A percentile compares a stretch with the other conserved stretches of the same genome.
phyloP scores from a whole-genome alignment of 37 sponge, comb jelly and placozoan genomes.

The Hormiphora californensis region DNA sequence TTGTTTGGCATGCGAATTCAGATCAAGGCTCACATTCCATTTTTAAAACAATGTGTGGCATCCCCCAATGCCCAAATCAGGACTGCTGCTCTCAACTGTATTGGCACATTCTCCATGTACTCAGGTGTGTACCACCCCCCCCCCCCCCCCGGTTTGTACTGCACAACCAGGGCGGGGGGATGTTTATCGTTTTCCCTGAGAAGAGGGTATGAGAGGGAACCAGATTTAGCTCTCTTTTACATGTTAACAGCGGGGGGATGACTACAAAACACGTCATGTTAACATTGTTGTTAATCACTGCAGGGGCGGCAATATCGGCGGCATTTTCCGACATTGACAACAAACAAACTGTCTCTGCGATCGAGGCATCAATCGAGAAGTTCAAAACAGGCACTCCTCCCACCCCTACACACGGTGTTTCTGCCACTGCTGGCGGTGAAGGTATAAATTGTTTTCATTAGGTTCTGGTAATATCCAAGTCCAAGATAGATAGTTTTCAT shows the following conservation, averaged over 20 bases:
- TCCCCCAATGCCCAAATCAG: conserved; percentile 27
- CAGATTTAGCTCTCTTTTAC: too few relatives aligned
- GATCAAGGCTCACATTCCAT: background rate
- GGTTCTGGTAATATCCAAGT: too few relatives aligned
- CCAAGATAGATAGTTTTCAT: too few relatives aligned
- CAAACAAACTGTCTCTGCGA: conserved; percentile 27
- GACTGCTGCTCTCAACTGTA: background rate
- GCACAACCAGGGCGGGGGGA: too few relatives aligned
- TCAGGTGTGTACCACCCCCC: conserved; percentile 7
- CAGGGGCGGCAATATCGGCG: conserved; percentile 1
- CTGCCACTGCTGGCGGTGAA: background rate
- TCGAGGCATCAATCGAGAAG: conserved; percentile 27
- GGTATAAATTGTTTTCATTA: too few relatives aligned
- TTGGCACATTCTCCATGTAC: conserved; percentile 30
- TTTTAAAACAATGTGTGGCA: background rate
- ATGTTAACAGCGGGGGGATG: too few relatives aligned
- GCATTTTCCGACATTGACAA: conserved; percentile 29
- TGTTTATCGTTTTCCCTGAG: too few relatives aligned
- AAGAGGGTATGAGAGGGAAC: too few relatives aligned
- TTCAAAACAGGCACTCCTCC: conserved; percentile 30
- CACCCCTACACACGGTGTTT: background rate
- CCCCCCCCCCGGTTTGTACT: background rate
- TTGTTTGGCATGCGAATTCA: conserved; percentile 2
- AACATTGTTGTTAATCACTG: background rate
- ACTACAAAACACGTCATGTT: too few relatives aligned